Conservation (phyloP, 2,113 vertebrate species). For the Elanus axillaris region DNA sequence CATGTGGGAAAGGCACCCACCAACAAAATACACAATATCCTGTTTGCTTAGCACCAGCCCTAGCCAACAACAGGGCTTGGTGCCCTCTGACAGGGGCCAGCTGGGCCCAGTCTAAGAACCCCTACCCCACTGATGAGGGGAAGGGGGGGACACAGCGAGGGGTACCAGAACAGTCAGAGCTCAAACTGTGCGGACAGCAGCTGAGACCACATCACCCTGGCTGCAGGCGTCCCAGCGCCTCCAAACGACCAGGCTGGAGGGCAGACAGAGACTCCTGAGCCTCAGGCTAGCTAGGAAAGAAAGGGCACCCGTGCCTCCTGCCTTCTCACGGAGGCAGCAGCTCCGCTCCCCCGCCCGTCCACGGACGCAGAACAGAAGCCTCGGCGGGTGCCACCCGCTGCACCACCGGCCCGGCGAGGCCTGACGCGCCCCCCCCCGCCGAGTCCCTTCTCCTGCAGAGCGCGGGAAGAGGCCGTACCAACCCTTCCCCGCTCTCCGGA, state of each 20-base stretch:
- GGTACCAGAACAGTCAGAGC: too few species aligned
- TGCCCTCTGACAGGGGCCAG: not conserved
- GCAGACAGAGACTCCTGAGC: too few species aligned
- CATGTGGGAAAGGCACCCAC: not conserved
- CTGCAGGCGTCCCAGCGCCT: not conserved
- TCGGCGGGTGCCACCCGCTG: too few species aligned
- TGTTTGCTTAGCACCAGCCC: not conserved
- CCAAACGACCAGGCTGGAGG: too few species aligned
- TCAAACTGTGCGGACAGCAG: too few species aligned
- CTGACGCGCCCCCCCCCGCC: rapidly evolving
- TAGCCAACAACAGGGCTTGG: not conserved
- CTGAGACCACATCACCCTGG: not conserved
- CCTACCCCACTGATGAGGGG: rapidly evolving
- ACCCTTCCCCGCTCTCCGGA: rapidly evolving
- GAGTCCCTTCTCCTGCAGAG: too few species aligned
- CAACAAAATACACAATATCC: not conserved
- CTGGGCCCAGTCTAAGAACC: not conserved
- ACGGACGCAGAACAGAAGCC: too few species aligned
- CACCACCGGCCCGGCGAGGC: not conserved
- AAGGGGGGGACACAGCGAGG: rapidly evolving
- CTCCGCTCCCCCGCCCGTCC: not conserved
- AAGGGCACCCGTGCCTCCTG: not conserved
- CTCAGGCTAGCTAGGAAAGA: rapidly evolving
- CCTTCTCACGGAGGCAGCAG: not conserved
- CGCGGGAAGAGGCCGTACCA: rapidly evolving